Percentiles rank a stretch among this genome's conserved stretches.
phyloP scores from a whole-genome alignment of 1,140 invertebrate species.

The Zaprionus africanus region DNA sequence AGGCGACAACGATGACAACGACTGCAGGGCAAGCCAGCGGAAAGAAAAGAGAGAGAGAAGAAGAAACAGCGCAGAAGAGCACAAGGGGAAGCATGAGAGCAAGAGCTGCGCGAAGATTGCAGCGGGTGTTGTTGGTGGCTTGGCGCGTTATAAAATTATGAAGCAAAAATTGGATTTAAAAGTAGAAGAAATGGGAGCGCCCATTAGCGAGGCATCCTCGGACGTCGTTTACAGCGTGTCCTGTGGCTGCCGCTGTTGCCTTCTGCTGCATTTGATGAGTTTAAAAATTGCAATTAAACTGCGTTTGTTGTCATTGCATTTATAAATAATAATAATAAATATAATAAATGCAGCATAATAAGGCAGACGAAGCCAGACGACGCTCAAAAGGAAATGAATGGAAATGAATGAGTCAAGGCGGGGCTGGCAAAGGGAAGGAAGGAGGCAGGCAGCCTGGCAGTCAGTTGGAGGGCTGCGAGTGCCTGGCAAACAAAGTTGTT shows the following conservation, averaged over 20 bases:
- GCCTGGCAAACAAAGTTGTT: constrained; percentile 47
- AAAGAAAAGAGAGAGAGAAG: constrained; percentile 3
- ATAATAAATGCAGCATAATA: constrained; percentile 68
- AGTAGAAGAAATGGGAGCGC: constrained; percentile 54
- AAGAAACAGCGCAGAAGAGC: background rate
- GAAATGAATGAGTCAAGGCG: constrained; percentile 44
- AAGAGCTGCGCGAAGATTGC: constrained; percentile 9
- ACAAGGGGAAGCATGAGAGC: background rate
- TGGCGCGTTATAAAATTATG: constrained; percentile 74
- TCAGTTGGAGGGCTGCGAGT: constrained; percentile 1
- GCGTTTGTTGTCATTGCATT: constrained; percentile 82
- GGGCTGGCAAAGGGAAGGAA: background rate
- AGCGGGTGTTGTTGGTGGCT: constrained; percentile 3
- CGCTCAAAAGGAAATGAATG: constrained; percentile 68
- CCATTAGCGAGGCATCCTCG: constrained; percentile 64
- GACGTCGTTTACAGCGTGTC: constrained; percentile 51
- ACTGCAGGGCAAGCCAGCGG: constrained; percentile 14
- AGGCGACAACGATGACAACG: constrained; percentile 42
- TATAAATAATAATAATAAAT: constrained; percentile 75
- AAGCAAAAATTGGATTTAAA: constrained; percentile 78
- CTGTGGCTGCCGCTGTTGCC: constrained; percentile 9
- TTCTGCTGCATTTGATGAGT: constrained; percentile 75
- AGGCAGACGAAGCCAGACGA: constrained; percentile 29
- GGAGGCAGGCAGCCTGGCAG: background rate
- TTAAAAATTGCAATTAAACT: constrained; percentile 82